These are phyloP conservation scores for Zophobas atratus DNA, from an alignment of 1,140 invertebrate genomes.

Conservation along the genomic window DNA sequence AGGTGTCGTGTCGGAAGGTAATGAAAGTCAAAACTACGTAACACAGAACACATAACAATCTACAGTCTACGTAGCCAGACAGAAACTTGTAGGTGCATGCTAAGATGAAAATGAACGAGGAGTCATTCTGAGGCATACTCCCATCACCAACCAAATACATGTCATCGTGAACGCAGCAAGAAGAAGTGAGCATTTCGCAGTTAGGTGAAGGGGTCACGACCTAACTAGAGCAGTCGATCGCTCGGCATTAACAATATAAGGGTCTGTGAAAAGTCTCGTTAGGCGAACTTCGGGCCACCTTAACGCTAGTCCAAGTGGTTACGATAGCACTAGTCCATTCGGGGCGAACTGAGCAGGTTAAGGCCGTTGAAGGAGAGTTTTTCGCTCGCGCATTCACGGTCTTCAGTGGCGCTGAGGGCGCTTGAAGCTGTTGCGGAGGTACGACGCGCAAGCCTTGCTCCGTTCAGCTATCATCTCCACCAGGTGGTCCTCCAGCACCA, in stretches of 20 bases:
- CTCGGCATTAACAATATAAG: constrained; percentile 48
- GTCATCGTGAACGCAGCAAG: constrained; percentile 43
- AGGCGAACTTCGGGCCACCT: constrained; percentile 60
- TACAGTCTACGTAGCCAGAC: constrained; percentile 55
- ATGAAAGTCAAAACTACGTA: constrained; percentile 50
- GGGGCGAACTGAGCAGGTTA: constrained; percentile 60
- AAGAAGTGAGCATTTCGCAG: constrained; percentile 54
- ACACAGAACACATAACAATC: constrained; percentile 56
- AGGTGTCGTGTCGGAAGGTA: constrained; percentile 33
- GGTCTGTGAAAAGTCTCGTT: constrained; percentile 24
- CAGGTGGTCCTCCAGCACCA: constrained; percentile 70
- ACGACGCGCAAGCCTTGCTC: constrained; percentile 70
- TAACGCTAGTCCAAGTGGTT: constrained; percentile 44
- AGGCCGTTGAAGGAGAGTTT: constrained; percentile 58
- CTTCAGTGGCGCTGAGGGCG: constrained; percentile 59
- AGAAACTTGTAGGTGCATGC: constrained; percentile 59
- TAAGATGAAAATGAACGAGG: constrained; percentile 48
- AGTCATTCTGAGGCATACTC: constrained; percentile 48
- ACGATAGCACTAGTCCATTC: constrained; percentile 50
- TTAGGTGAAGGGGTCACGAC: constrained; percentile 40
- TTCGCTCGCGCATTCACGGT: constrained; percentile 32
- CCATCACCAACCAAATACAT: constrained; percentile 50
- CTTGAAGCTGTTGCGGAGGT: constrained; percentile 69
- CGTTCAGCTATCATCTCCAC: constrained; percentile 71
- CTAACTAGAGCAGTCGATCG: constrained; percentile 50